Conservation (phyloP, 2,797 vertebrate genomes). For the Acanthiza pusilla region DNA sequence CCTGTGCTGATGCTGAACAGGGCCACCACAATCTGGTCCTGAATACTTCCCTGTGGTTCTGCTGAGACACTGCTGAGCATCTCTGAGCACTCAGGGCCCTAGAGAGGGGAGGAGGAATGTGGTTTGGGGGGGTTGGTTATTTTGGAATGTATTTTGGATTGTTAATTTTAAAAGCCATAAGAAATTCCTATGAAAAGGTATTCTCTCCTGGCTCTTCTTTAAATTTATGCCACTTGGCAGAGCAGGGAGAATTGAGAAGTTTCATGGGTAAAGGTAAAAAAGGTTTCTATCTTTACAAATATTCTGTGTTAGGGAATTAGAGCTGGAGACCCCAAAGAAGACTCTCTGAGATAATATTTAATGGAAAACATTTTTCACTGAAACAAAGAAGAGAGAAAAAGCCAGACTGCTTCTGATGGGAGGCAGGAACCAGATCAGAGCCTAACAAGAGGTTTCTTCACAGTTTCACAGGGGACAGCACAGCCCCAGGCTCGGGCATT, state of each 20-base stretch:
- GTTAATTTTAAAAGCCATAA: neutral
- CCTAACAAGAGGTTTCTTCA: neutral
- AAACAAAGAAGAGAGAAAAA: neutral
- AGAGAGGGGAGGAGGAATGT: accelerated
- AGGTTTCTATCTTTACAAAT: neutral
- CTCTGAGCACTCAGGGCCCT: neutral
- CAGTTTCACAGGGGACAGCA: neutral
- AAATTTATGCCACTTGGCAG: neutral
- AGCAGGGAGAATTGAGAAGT: neutral
- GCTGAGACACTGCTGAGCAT: neutral
- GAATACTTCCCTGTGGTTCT: neutral
- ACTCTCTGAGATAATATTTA: neutral
- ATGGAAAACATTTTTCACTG: neutral
- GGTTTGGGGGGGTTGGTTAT: neutral
- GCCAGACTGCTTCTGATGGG: neutral
- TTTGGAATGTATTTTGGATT: neutral
- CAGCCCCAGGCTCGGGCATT: neutral
- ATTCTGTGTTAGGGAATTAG: neutral
- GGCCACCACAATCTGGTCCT: neutral
- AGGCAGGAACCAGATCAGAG: neutral
- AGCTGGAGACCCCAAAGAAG: neutral
- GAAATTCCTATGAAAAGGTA: neutral
- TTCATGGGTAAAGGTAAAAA: neutral
- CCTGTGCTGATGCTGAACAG: neutral
- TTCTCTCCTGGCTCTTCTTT: neutral